Base-by-base conservation (phyloP, 2,888 invertebrate genomes). In the Biston betularia region DNA sequence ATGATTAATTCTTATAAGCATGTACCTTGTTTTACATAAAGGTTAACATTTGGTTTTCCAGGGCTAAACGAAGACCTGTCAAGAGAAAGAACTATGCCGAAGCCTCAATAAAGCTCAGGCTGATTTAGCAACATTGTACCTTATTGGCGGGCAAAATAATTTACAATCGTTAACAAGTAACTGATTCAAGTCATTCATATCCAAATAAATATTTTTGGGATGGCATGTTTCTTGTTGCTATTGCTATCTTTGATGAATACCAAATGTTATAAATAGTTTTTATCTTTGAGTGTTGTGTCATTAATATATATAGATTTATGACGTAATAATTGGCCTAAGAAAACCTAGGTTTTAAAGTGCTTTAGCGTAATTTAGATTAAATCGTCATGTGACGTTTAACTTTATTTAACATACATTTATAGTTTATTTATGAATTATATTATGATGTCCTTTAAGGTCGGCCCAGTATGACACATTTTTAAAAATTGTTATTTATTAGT, bases 11-110 rank as follows among this genome's bases (percentile, higher is more conserved):
- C 63, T 50, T 54, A 11, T 52, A 61, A 24, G 24, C 24, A 24
- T 24, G 55, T 63, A 45, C 57, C 61, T 59, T 63, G 58, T 63
- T 63, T 58, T 63, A 50, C 48, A 50, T 68, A 68, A 68, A 68
- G 67, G 67, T 59, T 67, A 58, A 63, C 56, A 52, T 67, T 63
- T 67, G 35, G 34, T 63, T 67, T 67, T 67, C 55, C 67, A 67
- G 67, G 67, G 63, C 45, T 67, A 63, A 62, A 53, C 35, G 67
- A 67, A 67, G 67, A 67, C 44, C 45, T 50, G 46, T 54, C 67
- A 63, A 68, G 67, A 63, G n/a, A 63, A 66, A 50, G 48, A 62
- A 54, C 58, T 48, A 48, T 55, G 62, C 46, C 62, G 62, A 45
- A 48, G 55, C 55, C 33, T 33, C 59, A 42, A 45, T 61, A 46